Evolutionary conservation across 2,888 invertebrate species (phyloP).

Genomic region (Coelinius sp.): DNA sequence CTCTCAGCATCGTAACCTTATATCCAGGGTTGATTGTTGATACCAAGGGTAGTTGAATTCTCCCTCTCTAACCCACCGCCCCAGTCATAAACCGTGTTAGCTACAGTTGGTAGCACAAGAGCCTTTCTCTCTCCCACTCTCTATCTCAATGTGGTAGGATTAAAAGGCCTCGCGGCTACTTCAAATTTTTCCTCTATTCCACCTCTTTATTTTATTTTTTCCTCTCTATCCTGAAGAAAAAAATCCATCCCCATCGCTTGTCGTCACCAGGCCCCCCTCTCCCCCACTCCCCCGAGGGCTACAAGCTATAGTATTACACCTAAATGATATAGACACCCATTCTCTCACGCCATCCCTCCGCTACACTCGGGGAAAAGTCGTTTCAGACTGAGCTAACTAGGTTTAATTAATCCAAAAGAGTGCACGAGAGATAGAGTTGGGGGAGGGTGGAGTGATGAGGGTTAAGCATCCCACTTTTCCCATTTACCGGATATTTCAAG

Average conservation of each 20-base stretch:
- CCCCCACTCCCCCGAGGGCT: background rate
- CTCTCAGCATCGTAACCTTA: background rate
- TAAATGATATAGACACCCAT: slow-evolving; percentile 25
- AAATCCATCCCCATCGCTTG: slow-evolving; percentile 16
- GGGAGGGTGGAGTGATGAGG: background rate
- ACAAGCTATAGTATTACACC: slow-evolving; percentile 12
- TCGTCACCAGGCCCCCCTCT: slow-evolving; percentile 18
- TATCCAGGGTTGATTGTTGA: slow-evolving; percentile 10
- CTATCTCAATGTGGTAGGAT: slow-evolving; percentile 17
- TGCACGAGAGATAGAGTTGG: background rate
- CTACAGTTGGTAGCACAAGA: slow-evolving; percentile 10
- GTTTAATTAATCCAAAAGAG: slow-evolving; percentile 30
- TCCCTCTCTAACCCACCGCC: background rate
- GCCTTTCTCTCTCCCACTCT: slow-evolving; percentile 6
- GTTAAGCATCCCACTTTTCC: slow-evolving; percentile 1
- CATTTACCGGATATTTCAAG: slow-evolving; percentile 24
- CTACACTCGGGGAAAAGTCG: slow-evolving; percentile 13
- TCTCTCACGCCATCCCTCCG: slow-evolving; percentile 12
- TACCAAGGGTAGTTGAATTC: background rate
- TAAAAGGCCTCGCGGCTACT: slow-evolving; percentile 25
- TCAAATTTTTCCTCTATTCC: background rate
- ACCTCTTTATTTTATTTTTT: slow-evolving; percentile 7
- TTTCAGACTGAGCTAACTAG: slow-evolving; percentile 19
- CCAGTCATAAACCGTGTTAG: slow-evolving; percentile 11
- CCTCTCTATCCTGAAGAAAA: background rate